Conservation (phyloP, 64 coral and sea anemone genomes). For the Exaiptasia diaphana region DNA sequence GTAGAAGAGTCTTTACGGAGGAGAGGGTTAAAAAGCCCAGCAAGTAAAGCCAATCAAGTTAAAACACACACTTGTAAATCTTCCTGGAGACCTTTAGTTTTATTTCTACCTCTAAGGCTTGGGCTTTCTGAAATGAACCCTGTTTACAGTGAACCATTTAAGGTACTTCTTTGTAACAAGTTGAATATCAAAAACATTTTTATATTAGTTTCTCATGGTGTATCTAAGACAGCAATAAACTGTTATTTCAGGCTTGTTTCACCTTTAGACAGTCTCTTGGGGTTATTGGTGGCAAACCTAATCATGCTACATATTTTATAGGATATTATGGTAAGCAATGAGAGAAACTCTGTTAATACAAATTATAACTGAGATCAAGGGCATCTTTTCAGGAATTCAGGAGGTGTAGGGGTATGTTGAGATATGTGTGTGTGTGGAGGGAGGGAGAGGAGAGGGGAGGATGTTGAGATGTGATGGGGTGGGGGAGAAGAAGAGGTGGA, state of each 20-base stretch:
- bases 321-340: constrained; percentile 80
- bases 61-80: constrained; percentile 2
- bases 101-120: constrained; percentile 92
- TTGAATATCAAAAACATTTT: not conserved
- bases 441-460: too few species aligned
- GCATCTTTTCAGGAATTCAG: too few species aligned
- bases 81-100: constrained; percentile 80
- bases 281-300: constrained; percentile 92
- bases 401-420: too few species aligned
- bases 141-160: constrained; percentile 85
- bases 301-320: constrained; percentile 97
- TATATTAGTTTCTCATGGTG: too few species aligned
- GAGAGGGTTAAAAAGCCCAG: constrained; percentile 18
- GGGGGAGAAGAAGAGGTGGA: too few species aligned
- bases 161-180: constrained; percentile 22
- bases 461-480: too few species aligned
- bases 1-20: not conserved
- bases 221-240: too few species aligned
- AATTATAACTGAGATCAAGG: too few species aligned
- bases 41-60: constrained; percentile 4
- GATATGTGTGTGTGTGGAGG: too few species aligned
- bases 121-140: constrained; percentile 90
- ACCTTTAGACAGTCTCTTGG: constrained; percentile 86
- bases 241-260: constrained; percentile 90
- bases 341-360: not conserved